phyloP scores from a whole-genome alignment of 2,888 invertebrate genomes.

The Scotopteryx bipunctaria region DNA sequence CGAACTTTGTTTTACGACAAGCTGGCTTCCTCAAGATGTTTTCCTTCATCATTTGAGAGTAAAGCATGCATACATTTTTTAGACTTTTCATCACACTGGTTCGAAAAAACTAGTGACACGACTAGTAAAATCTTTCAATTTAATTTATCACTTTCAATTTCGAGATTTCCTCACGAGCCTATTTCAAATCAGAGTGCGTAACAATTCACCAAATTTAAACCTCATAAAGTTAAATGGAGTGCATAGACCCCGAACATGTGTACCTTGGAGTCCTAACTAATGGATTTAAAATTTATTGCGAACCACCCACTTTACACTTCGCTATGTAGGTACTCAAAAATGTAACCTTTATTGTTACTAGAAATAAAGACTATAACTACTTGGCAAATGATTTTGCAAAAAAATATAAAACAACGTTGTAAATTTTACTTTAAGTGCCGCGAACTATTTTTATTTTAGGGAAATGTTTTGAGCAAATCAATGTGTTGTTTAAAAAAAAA shows the following conservation, averaged over 20 bases:
- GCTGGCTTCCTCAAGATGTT: too few relatives aligned
- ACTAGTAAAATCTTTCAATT: too few relatives aligned
- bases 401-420: neutral
- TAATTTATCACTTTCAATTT: slow-evolving; percentile 28
- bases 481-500: neutral
- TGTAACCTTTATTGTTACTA: slow-evolving; percentile 22
- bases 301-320: slow-evolving; percentile 65
- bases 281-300: slow-evolving; percentile 82
- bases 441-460: slow-evolving; percentile 41
- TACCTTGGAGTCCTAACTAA: slow-evolving; percentile 64
- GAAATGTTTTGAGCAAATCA: slow-evolving; percentile 1
- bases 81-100: too few relatives aligned
- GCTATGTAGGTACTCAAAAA: slow-evolving; percentile 8
- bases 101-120: too few relatives aligned
- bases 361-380: slow-evolving; percentile 9
- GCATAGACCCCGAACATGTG: slow-evolving; percentile 76
- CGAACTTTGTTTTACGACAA: too few relatives aligned
- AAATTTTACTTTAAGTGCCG: slow-evolving; percentile 39
- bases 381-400: too few relatives aligned
- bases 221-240: slow-evolving; percentile 82
- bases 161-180: slow-evolving; percentile 37
- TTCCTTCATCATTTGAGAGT: too few relatives aligned
- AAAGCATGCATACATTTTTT: too few relatives aligned
- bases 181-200: slow-evolving; percentile 58
- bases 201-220: slow-evolving; percentile 79